Conservation (phyloP, 2,797 vertebrate species). For the Tapirus indicus region DNA sequence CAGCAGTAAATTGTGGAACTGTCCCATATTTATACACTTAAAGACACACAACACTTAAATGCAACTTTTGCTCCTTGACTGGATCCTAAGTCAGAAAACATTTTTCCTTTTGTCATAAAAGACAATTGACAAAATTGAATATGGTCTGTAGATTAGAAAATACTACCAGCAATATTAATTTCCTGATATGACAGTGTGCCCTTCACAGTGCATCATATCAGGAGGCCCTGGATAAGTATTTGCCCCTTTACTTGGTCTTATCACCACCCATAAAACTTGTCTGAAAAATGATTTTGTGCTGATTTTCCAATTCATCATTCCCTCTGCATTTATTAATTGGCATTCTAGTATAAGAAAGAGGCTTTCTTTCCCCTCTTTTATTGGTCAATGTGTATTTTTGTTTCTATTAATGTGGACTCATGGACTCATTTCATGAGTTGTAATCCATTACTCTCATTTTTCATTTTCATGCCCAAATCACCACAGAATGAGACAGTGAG, state of each 20-base stretch:
- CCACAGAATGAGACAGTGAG: neutral
- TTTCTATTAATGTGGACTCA: neutral
- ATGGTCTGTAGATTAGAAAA: too few relatives aligned
- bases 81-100: too few relatives aligned
- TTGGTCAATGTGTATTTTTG: neutral
- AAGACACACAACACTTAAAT: too few relatives aligned
- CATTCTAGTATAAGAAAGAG: neutral
- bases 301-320: neutral
- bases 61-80: too few relatives aligned
- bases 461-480: neutral
- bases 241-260: neutral
- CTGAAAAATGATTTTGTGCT: neutral
- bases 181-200: too few relatives aligned
- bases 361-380: neutral
- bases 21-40: too few relatives aligned
- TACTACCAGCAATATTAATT: too few relatives aligned
- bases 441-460: neutral
- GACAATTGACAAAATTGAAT: too few relatives aligned
- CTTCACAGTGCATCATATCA: neutral
- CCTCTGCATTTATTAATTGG: neutral
- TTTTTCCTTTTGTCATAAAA: too few relatives aligned
- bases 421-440: neutral
- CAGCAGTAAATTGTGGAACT: neutral
- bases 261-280: neutral
- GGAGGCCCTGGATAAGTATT: neutral